A percentile compares a stretch with the other conserved stretches of the same genome.
Conservation (phyloP, 2,113 vertebrate species). For the Lonchura striata region DNA sequence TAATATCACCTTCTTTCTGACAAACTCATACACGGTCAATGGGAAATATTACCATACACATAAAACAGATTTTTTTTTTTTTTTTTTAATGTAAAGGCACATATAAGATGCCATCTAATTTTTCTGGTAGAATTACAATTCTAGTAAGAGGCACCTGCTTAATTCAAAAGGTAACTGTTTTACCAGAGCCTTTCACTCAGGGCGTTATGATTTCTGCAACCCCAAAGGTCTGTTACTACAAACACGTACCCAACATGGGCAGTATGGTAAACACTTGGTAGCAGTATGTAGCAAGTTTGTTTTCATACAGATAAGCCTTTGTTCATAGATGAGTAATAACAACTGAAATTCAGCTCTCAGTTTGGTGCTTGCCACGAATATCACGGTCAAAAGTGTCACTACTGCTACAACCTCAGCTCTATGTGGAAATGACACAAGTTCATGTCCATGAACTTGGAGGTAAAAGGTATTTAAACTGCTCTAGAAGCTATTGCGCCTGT, state of each 20-base stretch:
- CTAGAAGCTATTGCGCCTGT: not conserved
- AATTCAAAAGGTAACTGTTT: not conserved
- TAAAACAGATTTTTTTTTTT: not conserved
- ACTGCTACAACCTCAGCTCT: not conserved
- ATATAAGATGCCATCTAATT: not conserved
- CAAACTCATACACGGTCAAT: not conserved
- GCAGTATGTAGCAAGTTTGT: not conserved
- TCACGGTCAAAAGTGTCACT: rapidly evolving
- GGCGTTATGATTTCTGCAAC: not conserved
- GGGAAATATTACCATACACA: not conserved
- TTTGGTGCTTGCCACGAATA: not conserved
- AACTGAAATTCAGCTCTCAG: not conserved
- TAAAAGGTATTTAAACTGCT: not conserved
- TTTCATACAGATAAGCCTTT: not conserved
- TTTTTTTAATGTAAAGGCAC: not conserved
- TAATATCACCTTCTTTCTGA: not conserved
- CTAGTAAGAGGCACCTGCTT: not conserved
- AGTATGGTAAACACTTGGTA: not conserved
- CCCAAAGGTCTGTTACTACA: not conserved
- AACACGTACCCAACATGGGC: rapidly evolving
- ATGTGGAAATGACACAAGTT: not conserved
- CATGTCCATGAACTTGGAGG: not conserved
- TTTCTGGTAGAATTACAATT: not conserved
- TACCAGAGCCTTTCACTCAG: not conserved
- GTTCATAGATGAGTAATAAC: not conserved